Evolutionary conservation across 2,113 vertebrate genomes (phyloP).

Genomic region (Cacatua alba): DNA sequence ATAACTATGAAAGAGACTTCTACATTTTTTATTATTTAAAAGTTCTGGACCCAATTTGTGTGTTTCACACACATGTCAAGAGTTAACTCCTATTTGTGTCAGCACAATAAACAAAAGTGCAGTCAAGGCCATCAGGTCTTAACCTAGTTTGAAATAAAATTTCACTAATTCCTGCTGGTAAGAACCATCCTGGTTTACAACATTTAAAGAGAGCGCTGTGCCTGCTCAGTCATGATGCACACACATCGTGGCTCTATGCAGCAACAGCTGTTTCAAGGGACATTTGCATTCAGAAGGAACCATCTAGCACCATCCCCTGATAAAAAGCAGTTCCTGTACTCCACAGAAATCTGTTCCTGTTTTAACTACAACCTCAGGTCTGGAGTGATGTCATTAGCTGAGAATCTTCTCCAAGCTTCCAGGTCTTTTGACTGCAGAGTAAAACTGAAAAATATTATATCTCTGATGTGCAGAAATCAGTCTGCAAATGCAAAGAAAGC

Average conservation of each 20-base stretch:
- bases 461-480: neutral
- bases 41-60: neutral
- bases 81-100: neutral
- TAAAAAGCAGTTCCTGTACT: neutral
- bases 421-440: neutral
- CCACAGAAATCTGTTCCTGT: neutral
- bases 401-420: neutral
- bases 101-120: neutral
- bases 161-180: neutral
- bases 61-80: neutral
- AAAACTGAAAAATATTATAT: neutral
- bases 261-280: neutral
- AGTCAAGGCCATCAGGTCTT: neutral
- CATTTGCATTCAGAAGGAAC: neutral
- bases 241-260: fast-evolving
- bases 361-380: neutral
- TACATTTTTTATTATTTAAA: neutral
- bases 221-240: neutral
- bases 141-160: neutral
- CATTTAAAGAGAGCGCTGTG: neutral
- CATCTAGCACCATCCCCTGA: neutral
- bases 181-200: neutral
- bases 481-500: neutral
- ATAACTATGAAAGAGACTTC: neutral
- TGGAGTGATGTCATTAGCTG: neutral